These are phyloP conservation scores for Drosophila nigromelanica DNA, from an alignment of 1,140 invertebrate species.

Conservation along the genomic window DNA sequence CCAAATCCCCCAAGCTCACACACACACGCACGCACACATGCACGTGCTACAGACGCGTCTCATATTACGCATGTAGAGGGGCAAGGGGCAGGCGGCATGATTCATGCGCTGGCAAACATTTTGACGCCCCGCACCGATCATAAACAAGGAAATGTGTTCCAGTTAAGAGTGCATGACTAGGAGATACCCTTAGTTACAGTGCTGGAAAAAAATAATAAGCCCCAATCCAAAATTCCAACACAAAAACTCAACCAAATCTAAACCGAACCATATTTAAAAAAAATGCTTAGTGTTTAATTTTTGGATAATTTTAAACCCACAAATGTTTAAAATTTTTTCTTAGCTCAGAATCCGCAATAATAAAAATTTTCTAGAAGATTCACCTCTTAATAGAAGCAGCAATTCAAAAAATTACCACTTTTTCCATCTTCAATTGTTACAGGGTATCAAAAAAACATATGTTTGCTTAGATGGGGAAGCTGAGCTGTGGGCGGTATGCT, in stretches of 20 bases:
- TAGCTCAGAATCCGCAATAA: too few relatives aligned
- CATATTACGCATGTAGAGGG: slow-evolving; percentile 41
- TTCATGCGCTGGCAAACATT: slow-evolving; percentile 77
- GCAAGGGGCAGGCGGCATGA: slow-evolving; percentile 48
- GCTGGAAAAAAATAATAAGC: neutral
- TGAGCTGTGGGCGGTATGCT: slow-evolving; percentile 16
- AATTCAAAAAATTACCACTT: too few relatives aligned
- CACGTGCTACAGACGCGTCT: slow-evolving; percentile 24
- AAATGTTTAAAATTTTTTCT: too few relatives aligned
- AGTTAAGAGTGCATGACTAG: slow-evolving; percentile 20
- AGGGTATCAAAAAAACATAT: slow-evolving; percentile 50
- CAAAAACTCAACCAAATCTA: too few relatives aligned
- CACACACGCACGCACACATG: slow-evolving; percentile 11
- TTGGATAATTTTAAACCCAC: too few relatives aligned
- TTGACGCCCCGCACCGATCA: slow-evolving; percentile 60
- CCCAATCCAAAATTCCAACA: too few relatives aligned
- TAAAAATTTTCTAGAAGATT: too few relatives aligned
- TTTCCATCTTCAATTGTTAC: neutral
- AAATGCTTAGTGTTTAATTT: too few relatives aligned
- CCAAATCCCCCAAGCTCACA: slow-evolving; percentile 23
- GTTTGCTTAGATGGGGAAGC: slow-evolving; percentile 51
- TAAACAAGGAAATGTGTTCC: slow-evolving; percentile 59
- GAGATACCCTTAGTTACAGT: neutral
- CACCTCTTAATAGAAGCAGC: too few relatives aligned
- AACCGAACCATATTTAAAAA: too few relatives aligned